These are phyloP conservation scores for Tanypteryx hageni DNA, from an alignment of 2,888 invertebrate species.

Conservation along the genomic window DNA sequence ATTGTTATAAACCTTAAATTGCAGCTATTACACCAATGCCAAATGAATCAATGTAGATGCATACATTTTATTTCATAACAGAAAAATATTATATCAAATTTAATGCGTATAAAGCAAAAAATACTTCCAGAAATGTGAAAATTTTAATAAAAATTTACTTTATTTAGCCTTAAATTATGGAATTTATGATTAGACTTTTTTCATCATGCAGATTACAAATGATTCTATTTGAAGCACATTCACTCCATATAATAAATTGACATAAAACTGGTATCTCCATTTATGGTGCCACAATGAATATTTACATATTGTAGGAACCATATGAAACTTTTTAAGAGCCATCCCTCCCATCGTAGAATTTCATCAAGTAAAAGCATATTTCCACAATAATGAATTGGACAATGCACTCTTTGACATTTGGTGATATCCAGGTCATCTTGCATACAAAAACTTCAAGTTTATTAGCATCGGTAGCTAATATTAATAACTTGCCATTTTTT, in stretches of 20 bases:
- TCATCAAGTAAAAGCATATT: background rate
- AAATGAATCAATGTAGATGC: no score
- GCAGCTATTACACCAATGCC: no score
- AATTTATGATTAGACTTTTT: constrained; percentile 23
- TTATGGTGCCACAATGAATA: background rate
- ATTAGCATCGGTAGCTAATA: background rate
- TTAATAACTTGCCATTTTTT: background rate
- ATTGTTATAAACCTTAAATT: no score
- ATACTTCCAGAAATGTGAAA: background rate
- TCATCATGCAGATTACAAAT: constrained; percentile 35
- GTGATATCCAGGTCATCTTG: background rate
- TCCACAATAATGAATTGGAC: background rate
- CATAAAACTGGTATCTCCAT: background rate
- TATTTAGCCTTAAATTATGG: constrained; percentile 43
- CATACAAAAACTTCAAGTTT: background rate
- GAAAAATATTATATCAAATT: no score
- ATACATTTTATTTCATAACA: no score
- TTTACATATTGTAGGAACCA: constrained; percentile 2
- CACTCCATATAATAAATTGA: background rate
- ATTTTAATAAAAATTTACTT: constrained; percentile 5
- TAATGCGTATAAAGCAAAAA: background rate
- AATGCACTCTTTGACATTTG: background rate
- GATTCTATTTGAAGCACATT: constrained; percentile 21
- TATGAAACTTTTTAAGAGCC: background rate
- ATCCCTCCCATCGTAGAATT: background rate